These are phyloP conservation scores for Platysternon megacephalum DNA, from an alignment of 2,113 vertebrate genomes.

Conservation along the genomic window DNA sequence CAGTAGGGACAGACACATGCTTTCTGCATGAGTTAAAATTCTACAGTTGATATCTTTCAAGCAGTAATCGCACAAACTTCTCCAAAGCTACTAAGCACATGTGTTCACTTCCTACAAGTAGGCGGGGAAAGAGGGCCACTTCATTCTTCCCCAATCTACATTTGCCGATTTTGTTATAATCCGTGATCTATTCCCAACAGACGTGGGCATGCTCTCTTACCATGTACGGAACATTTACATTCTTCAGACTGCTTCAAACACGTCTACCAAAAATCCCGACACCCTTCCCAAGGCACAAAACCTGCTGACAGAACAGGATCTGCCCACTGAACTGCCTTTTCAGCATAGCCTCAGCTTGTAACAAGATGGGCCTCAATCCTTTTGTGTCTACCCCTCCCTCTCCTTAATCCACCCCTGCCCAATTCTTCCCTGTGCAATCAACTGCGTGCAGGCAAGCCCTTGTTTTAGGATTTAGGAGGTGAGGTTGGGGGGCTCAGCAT, in stretches of 20 bases:
- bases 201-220: not conserved
- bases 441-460: not conserved
- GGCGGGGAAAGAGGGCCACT: not conserved
- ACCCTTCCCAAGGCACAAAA: not conserved
- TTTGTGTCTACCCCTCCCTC: not conserved
- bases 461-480: not conserved
- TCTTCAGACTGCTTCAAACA: not conserved
- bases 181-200: too few relatives aligned
- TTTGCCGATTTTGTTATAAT: not conserved
- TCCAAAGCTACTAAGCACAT: not conserved
- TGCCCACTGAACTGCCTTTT: not conserved
- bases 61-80: not conserved
- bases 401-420: not conserved
- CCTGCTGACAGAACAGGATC: not conserved
- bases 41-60: too few relatives aligned
- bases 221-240: not conserved
- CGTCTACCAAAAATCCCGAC: not conserved
- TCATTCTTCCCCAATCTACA: not conserved
- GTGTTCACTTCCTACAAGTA: not conserved
- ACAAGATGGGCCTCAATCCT: not conserved
- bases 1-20: too few relatives aligned
- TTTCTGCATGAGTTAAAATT: too few relatives aligned
- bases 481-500: not conserved
- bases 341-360: not conserved
- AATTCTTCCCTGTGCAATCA: not conserved